A percentile compares a stretch with the other conserved stretches of the same genome.
Conservation (phyloP, 1,140 invertebrate genomes). For the Cylas formicarius region DNA sequence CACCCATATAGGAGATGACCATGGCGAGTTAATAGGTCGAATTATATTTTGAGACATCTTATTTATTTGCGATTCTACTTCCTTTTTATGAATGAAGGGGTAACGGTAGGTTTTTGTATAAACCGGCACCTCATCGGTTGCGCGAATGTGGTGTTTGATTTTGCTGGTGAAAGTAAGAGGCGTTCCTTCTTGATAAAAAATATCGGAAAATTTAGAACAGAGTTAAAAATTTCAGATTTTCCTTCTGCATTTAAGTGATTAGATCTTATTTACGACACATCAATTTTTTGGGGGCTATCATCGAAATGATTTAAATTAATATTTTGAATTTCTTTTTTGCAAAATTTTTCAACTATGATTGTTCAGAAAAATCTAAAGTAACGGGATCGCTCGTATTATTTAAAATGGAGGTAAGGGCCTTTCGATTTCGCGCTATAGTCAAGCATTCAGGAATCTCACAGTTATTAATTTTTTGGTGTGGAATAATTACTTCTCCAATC, state of each 20-base stretch:
- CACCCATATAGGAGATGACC: slow-evolving; percentile 10
- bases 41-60: slow-evolving; percentile 21
- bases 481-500: slow-evolving; percentile 12
- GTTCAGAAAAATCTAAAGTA: slow-evolving; percentile 10
- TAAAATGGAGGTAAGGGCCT: slow-evolving; percentile 12
- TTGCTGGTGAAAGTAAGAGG: slow-evolving; percentile 22
- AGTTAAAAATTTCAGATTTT: slow-evolving; percentile 10
- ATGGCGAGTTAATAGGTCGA: slow-evolving; percentile 8
- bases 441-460: slow-evolving; percentile 8
- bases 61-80: slow-evolving; percentile 11
- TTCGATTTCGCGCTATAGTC: slow-evolving; percentile 2
- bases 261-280: slow-evolving; percentile 2
- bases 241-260: slow-evolving; percentile 13
- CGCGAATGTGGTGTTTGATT: slow-evolving; percentile 26
- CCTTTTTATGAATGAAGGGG: slow-evolving; percentile 6
- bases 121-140: slow-evolving; percentile 23
- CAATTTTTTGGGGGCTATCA: not conserved
- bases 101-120: slow-evolving; percentile 17
- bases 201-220: slow-evolving; percentile 17
- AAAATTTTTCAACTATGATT: slow-evolving; percentile 9
- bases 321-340: not conserved
- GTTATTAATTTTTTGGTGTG: slow-evolving; percentile 11
- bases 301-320: slow-evolving; percentile 6
- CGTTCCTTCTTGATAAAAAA: slow-evolving; percentile 24
- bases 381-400: slow-evolving; percentile 5